Conservation (phyloP, 2,888 invertebrate genomes). For the Drosophila prolongata region DNA sequence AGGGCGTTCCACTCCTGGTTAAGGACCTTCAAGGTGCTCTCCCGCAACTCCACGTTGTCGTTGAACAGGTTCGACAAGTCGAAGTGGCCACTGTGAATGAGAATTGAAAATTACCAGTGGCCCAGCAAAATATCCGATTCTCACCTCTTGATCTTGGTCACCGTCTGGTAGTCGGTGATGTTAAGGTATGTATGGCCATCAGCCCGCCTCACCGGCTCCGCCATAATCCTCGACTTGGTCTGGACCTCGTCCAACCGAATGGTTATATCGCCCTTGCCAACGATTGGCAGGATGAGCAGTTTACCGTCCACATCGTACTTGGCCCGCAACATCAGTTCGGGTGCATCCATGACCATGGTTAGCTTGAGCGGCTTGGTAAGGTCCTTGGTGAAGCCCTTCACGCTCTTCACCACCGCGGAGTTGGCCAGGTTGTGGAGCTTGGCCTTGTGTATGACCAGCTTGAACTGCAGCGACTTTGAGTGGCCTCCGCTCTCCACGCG, state of each 20-base stretch:
- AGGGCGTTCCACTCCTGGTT: slow-evolving; percentile 69
- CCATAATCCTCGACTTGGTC: slow-evolving; percentile 31
- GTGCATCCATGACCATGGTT: slow-evolving; percentile 3
- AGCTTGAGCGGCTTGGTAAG: slow-evolving; percentile 61
- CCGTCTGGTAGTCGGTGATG: slow-evolving; percentile 49
- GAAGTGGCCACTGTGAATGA: slow-evolving; percentile 55
- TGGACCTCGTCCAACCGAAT: slow-evolving; percentile 48
- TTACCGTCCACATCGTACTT: slow-evolving; percentile 70
- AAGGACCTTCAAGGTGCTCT: slow-evolving; percentile 68
- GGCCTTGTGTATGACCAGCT: slow-evolving; percentile 57
- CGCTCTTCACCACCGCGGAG: slow-evolving; percentile 26
- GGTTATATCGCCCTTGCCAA: slow-evolving; percentile 58
- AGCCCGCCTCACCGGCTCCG: slow-evolving; percentile 43
- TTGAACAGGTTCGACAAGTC: slow-evolving; percentile 72
- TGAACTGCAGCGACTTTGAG: slow-evolving; percentile 57
- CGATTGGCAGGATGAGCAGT: slow-evolving; percentile 67
- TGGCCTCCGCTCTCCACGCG: slow-evolving; percentile 51
- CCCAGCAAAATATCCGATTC: background rate
- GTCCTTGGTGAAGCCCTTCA: slow-evolving; percentile 68
- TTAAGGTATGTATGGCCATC: slow-evolving; percentile 65
- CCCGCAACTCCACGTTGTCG: slow-evolving; percentile 61
- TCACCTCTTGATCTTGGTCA: slow-evolving; percentile 48
- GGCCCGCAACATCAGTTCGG: slow-evolving; percentile 51
- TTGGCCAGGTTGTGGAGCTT: slow-evolving; percentile 52
- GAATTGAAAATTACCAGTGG: background rate